Base-by-base conservation (phyloP, 2,113 vertebrate genomes). In the Clarias magur region DNA sequence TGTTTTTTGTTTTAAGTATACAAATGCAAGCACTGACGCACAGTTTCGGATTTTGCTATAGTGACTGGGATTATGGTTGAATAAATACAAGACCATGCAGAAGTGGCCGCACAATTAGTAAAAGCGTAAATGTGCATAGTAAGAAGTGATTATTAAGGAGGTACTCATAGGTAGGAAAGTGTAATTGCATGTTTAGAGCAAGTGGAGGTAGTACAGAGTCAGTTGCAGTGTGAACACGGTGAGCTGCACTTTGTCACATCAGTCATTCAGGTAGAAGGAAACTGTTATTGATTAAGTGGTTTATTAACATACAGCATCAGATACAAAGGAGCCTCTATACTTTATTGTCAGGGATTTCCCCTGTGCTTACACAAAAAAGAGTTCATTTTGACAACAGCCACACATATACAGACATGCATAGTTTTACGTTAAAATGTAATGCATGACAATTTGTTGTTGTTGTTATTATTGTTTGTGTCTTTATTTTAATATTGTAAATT, bases 231-330 rank as follows among this genome's bases (percentile, higher is more conserved):
- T 59, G 30, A n/a, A 68, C 85, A 56, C n/a, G 2, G 13, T 38
- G n/a, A 80, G 42, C 85, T 57, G 73, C 34, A 85, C 73, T 85
- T 65, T 85, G 73, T 12, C 27, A 17, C 84, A 78, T n/a, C 38
- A 48, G 54, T 42, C 59, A 85, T 63, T 63, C 54, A 63, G 34
- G 56, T 60, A 27, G 75, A 67, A 85, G 56, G 60, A 62, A 54
- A 27, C 1, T 65, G 57, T 23, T 78, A 42, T 48, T 78, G 72
- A 62, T 25, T 25, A 62, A 85, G 59, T 79, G 73, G 23, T 67
- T 85, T 85, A 85, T 54, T 79, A 85, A 67, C 42, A 60, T 56
- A 85, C 34, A 63, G 53, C 42, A 73, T 84, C 83, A 38, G 67
- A 70, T 57, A 57, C 67, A 65, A 34, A 76, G 38, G 23, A 85